These are phyloP conservation scores for Hapalemur alaotrensis DNA, from an alignment of 2,797 vertebrate genomes.

Conservation along the genomic window DNA sequence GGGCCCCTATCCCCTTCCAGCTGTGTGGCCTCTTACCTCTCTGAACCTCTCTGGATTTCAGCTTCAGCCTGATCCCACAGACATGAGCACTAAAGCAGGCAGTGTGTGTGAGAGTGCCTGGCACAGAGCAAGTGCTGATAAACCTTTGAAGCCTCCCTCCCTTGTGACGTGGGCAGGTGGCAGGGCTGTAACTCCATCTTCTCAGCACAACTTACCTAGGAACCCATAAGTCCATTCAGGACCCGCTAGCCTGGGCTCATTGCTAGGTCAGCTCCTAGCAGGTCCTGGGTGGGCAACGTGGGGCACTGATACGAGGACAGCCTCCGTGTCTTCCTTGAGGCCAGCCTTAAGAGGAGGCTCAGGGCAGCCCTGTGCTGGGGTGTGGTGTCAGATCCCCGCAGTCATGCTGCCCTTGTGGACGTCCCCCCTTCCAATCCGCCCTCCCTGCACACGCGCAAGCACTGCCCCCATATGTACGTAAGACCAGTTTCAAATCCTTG, in stretches of 20 bases:
- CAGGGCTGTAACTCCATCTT: not conserved
- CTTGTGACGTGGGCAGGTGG: not conserved
- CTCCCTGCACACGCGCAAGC: not conserved
- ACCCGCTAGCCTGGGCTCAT: not conserved
- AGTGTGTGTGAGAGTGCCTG: not conserved
- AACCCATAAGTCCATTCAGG: not conserved
- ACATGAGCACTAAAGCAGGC: not conserved
- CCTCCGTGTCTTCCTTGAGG: not conserved
- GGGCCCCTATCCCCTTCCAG: not conserved
- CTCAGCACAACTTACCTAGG: not conserved
- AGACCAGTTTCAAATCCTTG: not conserved
- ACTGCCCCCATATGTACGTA: not conserved
- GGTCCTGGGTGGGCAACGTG: not conserved
- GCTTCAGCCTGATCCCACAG: not conserved
- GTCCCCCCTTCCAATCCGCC: not conserved
- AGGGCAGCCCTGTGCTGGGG: not conserved
- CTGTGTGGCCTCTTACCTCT: not conserved
- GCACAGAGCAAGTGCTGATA: not conserved
- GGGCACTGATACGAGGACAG: not conserved
- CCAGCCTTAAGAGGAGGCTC: not conserved
- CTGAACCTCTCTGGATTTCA: not conserved
- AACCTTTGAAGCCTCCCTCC: not conserved
- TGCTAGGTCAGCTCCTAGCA: not conserved
- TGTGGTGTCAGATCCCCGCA: not conserved
- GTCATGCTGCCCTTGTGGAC: not conserved